Evolutionary conservation across 2,797 vertebrate species (phyloP), one percentile per base, ranked within the genome.

Genomic region (Oreochromis grahami): DNA sequence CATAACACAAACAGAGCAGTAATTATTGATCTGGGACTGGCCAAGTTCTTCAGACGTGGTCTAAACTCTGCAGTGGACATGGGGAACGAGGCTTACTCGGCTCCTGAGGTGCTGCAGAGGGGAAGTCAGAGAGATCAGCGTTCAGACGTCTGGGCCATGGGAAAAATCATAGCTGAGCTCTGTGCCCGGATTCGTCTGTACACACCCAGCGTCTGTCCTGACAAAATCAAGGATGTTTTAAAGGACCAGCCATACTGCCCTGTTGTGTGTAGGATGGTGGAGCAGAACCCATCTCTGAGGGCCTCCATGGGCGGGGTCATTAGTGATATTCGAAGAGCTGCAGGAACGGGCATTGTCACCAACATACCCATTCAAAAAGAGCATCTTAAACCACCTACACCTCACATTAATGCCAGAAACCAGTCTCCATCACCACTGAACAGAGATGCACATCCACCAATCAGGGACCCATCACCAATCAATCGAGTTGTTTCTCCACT

Each of bases 111-210:
- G 56, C 87, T 95, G 29, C 60, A 81, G 58, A 85, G 56, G 50
- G 1, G 1, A 21, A 85, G 36, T 32, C 84, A 95, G 41, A 89
- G 96, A 34, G 78, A 94, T 90, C 94, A 95, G 82, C 89, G 93
- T 41, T 96, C 96, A 2, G 96, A 96, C 2, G 95, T 96, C 17
- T 97, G 96, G 96, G 96, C 96, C 79, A 96, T 97, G 95, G 96
- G 96, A 3, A 96, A 96, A 86, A 93, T 97, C 78, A 95, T 95
- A 2, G 93, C 95, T 6, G 96, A 97, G 84, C 92, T 96, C 60
- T 95, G 93, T 6, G 95, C 86, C 24, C 90, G 95, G n/a, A 15
- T 96, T 63, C 93, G 96, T 7, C 91, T 97, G 17, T 82, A 92
- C 72, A 96, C 96, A 2, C 91, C 90, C 15, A 90, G 65, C 4